phyloP scores from a whole-genome alignment of 2,797 vertebrate genomes.

The Myotis myotis region DNA sequence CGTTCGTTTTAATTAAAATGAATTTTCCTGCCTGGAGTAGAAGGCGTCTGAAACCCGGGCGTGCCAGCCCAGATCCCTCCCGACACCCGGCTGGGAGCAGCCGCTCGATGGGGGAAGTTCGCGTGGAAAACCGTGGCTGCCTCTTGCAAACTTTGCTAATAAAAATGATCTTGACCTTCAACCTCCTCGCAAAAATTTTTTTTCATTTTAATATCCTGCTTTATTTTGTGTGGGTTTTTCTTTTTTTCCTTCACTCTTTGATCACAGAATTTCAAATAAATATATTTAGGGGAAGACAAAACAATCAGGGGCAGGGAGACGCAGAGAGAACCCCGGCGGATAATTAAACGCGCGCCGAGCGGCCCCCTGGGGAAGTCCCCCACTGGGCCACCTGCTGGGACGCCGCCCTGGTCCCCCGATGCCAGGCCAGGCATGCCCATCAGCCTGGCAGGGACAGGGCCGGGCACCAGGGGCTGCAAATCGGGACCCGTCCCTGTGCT shows the following conservation, averaged over 20 bases:
- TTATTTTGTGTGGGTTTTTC: constrained; percentile 74
- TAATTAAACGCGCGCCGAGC: constrained; percentile 82
- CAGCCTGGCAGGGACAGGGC: neutral
- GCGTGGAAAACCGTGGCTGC: constrained; percentile 75
- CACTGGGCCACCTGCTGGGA: constrained; percentile 23
- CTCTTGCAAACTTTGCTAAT: constrained; percentile 83
- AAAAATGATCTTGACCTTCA: constrained; percentile 85
- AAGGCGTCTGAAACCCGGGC: constrained; percentile 69
- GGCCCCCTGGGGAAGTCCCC: constrained; percentile 70
- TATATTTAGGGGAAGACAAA: constrained; percentile 85
- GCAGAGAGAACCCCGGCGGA: constrained; percentile 77
- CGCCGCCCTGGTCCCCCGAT: constrained; percentile 4
- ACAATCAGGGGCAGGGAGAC: constrained; percentile 79
- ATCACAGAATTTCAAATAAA: constrained; percentile 86
- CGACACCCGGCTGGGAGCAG: constrained; percentile 42
- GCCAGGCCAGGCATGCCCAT: neutral
- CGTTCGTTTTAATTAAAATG: constrained; percentile 81
- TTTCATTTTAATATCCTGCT: constrained; percentile 78
- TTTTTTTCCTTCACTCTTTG: constrained; percentile 77
- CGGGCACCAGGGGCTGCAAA: neutral
- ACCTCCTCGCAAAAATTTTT: constrained; percentile 74
- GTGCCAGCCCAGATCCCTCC: constrained; percentile 26
- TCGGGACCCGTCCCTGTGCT: neutral
- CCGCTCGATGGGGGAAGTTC: constrained; percentile 66
- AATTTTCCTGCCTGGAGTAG: constrained; percentile 66